Evolutionary conservation across 2,797 vertebrate species (phyloP), one percentile per base, ranked within the genome.

Genomic region (Todus mexicanus): DNA sequence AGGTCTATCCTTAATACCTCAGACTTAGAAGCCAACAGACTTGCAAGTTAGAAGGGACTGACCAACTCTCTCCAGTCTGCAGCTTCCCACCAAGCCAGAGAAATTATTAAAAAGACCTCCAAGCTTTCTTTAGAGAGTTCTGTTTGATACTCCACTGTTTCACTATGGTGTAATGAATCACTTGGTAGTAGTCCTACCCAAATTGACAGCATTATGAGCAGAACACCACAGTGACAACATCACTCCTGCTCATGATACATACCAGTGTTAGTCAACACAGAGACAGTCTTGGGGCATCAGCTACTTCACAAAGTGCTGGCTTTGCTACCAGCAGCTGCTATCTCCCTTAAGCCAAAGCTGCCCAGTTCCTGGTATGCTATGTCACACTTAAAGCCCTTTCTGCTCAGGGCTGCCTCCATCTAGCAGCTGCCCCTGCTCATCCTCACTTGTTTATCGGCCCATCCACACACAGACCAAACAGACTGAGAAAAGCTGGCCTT

Each of bases 371-470:
- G 0, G 29, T 17, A 35, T 0, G 22, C 29, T 23, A 16, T 5
- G n/a, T 38, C 3, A 0, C 5, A 10, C 50, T 59, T 9, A 12
- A 77, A 37, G 47, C 47, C 50, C 50, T 81, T 63, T 76, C 68
- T 50, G 51, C 60, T 76, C 60, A 61, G 26, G 22, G 74, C 73
- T 56, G 59, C 33, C 81, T 61, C 57, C 61, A 26, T 38, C 69
- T 75, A 71, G 57, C 94, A 96, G 91, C 92, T 96, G 94, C 78
- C 73, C 47, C 70, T 73, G 82, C 78, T 86, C 56, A 56, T 93
- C 87, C 87, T 85, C 63, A 16, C 23, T 79, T 60, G 38, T 17
- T 73, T 64, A 61, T 69, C 6, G 1, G 47, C 48, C 69, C 69
- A 50, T 68, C 42, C 57, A 48, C 71, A 33, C 43, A 77, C 12